These are phyloP conservation scores for Vipera latastei DNA, from an alignment of 2,797 vertebrate genomes.

Conservation along the genomic window DNA sequence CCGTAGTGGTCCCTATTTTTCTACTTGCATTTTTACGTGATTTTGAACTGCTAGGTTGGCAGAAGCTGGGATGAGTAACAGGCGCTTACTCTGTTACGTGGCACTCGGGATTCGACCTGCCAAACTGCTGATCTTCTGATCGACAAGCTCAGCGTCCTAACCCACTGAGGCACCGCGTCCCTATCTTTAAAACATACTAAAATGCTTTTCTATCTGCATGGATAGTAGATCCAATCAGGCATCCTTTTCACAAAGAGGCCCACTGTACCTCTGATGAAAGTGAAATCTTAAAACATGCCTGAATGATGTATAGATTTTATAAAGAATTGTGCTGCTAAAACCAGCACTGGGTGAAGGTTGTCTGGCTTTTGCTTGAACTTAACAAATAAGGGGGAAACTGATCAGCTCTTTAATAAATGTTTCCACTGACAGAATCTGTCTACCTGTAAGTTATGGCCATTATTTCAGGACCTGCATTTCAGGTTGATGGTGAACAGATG, in stretches of 20 bases:
- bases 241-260: background rate
- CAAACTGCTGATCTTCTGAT: no score
- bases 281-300: background rate
- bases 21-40: no score
- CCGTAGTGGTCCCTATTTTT: no score
- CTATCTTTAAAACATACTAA: background rate
- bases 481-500: background rate
- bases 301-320: background rate
- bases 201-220: background rate
- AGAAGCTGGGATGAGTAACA: no score
- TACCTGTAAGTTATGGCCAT: background rate
- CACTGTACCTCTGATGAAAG: background rate
- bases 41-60: no score
- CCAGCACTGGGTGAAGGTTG: background rate
- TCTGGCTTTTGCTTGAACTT: background rate
- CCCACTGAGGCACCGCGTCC: no score
- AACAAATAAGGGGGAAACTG: background rate
- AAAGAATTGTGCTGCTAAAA: background rate
- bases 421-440: background rate
- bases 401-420: background rate
- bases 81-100: no score
- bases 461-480: background rate
- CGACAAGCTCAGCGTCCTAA: no score
- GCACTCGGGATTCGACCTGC: no score
- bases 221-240: background rate